Conservation (phyloP, 1,140 invertebrate species). For the Zaprionus kolodkinae region DNA sequence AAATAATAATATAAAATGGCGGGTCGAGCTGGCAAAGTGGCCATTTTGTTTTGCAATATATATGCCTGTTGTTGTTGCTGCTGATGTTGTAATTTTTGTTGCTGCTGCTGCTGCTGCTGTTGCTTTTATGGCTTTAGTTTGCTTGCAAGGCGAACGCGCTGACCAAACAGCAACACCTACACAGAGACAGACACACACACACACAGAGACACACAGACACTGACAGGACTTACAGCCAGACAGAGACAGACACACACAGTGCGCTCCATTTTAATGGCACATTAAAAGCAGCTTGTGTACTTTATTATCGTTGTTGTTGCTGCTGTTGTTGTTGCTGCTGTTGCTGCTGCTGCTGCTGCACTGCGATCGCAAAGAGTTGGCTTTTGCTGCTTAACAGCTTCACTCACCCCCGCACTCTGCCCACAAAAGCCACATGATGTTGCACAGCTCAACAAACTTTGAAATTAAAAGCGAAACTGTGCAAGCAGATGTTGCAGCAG, state of each 20-base stretch:
- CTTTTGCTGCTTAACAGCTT: constrained; percentile 52
- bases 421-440: constrained; percentile 59
- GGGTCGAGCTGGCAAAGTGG: constrained; percentile 53
- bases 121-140: constrained; percentile 72
- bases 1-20: constrained; percentile 76
- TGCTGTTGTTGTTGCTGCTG: constrained; percentile 17
- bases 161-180: constrained; percentile 47
- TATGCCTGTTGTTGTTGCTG: constrained; percentile 41
- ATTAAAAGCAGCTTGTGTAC: constrained; percentile 77
- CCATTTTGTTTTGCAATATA: constrained; percentile 77
- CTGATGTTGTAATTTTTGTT: constrained; percentile 30
- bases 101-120: constrained; percentile 34
- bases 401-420: not conserved
- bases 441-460: constrained; percentile 68
- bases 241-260: constrained; percentile 18
- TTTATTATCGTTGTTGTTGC: constrained; percentile 33
- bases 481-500: constrained; percentile 50
- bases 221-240: constrained; percentile 10
- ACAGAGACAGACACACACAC: constrained; percentile 28
- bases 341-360: constrained; percentile 11
- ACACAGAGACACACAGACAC: constrained; percentile 30
- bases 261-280: constrained; percentile 68
- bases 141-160: constrained; percentile 56
- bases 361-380: constrained; percentile 36
- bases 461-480: constrained; percentile 73